These are phyloP conservation scores for Tylochromis polylepis DNA, from an alignment of 2,113 vertebrate genomes.

Conservation along the genomic window DNA sequence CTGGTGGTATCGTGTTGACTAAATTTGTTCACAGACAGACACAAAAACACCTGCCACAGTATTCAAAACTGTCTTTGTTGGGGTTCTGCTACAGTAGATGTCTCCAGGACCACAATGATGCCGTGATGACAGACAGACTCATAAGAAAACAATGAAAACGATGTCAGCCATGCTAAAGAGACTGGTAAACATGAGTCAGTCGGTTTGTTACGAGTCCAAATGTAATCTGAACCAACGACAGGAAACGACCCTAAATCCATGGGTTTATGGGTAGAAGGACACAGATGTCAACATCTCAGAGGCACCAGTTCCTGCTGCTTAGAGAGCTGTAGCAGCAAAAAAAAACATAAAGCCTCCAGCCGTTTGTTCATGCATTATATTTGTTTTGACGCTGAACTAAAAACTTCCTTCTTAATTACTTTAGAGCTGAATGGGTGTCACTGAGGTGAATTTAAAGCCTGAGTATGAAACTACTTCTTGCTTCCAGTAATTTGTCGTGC, in stretches of 20 bases:
- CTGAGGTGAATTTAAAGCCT: neutral
- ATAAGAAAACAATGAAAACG: neutral
- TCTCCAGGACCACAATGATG: neutral
- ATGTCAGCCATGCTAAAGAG: neutral
- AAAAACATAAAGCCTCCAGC: neutral
- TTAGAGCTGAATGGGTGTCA: neutral
- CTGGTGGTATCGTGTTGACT: neutral
- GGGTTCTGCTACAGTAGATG: neutral
- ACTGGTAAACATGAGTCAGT: neutral
- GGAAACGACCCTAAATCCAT: conserved; percentile 50
- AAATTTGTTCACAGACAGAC: neutral
- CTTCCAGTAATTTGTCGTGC: neutral
- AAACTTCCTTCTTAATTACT: conserved; percentile 10
- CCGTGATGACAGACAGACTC: neutral
- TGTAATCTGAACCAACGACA: conserved; percentile 44
- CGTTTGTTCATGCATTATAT: neutral
- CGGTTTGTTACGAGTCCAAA: conserved; percentile 27
- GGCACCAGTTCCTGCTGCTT: neutral
- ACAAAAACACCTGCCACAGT: neutral
- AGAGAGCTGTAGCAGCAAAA: neutral
- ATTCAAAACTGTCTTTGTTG: neutral
- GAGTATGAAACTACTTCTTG: conserved; percentile 16
- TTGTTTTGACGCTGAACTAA: conserved; percentile 6
- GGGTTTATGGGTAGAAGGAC: conserved; percentile 41
- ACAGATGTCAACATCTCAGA: conserved; percentile 32